phyloP scores from a whole-genome alignment of 2,888 invertebrate genomes.

The Masnerella sp. region DNA sequence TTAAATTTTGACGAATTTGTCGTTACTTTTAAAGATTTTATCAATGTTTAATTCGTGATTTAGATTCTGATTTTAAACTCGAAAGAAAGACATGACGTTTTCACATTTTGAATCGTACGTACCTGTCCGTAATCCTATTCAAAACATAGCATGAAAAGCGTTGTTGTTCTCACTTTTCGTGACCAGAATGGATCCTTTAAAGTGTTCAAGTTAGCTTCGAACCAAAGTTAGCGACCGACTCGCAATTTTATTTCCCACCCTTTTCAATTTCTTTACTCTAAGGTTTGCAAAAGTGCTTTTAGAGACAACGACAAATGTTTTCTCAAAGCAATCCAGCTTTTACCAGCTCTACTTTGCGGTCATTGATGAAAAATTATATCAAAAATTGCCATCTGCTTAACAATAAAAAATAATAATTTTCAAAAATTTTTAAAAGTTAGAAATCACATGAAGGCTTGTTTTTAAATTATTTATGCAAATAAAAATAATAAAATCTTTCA shows the following conservation, averaged over 20 bases:
- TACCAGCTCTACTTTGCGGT: background rate
- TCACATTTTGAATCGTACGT: conserved; percentile 5
- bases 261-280: conserved; percentile 35
- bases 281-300: conserved; percentile 28
- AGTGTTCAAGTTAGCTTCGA: conserved; percentile 39
- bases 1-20: no score
- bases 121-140: conserved; percentile 32
- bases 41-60: no score
- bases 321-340: conserved; percentile 14
- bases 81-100: conserved; percentile 8
- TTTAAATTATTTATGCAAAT: no score
- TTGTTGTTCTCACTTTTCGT: conserved; percentile 48
- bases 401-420: no score
- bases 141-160: conserved; percentile 42
- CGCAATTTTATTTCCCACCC: conserved; percentile 42
- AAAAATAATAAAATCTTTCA: no score
- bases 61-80: no score
- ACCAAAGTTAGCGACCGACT: conserved; percentile 39
- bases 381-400: no score
- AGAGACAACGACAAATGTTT: conserved; percentile 33
- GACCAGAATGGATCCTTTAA: conserved; percentile 31
- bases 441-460: no score
- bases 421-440: no score
- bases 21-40: no score
- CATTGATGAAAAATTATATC: no score